These are phyloP conservation scores for Brachyistius frenatus DNA, from an alignment of 2,113 vertebrate genomes.

Conservation along the genomic window DNA sequence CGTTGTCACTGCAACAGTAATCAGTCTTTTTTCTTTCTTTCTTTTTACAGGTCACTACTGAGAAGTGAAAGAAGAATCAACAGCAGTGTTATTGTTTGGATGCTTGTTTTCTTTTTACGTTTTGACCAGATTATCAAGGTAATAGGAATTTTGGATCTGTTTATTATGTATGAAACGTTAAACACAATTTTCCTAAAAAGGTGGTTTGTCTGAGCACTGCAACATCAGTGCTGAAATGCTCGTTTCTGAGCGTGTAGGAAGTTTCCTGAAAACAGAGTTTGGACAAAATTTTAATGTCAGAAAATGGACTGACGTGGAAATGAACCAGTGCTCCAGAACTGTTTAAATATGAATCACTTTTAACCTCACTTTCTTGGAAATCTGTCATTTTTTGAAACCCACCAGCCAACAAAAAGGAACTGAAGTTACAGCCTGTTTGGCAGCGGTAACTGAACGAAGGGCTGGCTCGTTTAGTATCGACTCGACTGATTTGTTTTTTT, in stretches of 20 bases:
- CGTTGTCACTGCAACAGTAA: not conserved
- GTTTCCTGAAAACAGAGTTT: not conserved
- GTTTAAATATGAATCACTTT: no score
- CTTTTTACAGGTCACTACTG: constrained; percentile 74
- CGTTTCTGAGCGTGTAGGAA: not conserved
- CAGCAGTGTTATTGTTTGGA: constrained; percentile 32
- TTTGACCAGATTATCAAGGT: constrained; percentile 14
- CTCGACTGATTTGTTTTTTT: constrained; percentile 23
- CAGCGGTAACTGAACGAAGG: not conserved
- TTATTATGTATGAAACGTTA: constrained; percentile 9
- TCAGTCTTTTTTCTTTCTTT: not conserved
- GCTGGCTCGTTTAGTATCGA: not conserved
- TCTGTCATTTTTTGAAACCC: not conserved
- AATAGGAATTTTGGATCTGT: constrained; percentile 24
- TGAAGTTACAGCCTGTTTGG: not conserved
- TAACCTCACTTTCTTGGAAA: not conserved
- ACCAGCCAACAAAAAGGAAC: no score
- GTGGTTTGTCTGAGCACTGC: not conserved
- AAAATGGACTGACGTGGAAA: not conserved
- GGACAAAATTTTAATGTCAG: not conserved
- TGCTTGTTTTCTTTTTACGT: constrained; percentile 27
- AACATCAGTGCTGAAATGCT: not conserved
- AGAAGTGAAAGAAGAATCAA: constrained; percentile 17
- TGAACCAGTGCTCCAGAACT: not conserved
- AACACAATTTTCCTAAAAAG: constrained; percentile 2